These are phyloP conservation scores for Aspiorhynchus laticeps DNA, from an alignment of 2,113 vertebrate genomes.

Conservation along the genomic window DNA sequence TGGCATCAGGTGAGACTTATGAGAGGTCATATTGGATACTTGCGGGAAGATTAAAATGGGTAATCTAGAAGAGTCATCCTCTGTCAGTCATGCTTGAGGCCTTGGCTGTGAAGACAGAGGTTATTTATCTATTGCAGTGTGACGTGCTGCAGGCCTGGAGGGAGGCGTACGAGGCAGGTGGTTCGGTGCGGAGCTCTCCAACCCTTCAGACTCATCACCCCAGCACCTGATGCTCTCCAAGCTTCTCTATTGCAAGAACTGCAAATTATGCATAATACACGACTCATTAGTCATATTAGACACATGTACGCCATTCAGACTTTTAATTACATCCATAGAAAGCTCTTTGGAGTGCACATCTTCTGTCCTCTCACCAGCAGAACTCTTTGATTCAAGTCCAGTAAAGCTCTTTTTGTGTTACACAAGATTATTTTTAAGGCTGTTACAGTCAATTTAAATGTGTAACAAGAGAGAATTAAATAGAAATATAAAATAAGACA, in stretches of 20 bases:
- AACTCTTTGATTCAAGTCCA: background rate
- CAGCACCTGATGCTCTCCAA: conserved; percentile 24
- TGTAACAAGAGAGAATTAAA: background rate
- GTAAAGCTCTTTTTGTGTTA: background rate
- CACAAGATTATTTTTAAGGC: background rate
- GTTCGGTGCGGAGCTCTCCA: background rate
- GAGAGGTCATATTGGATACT: conserved; percentile 60
- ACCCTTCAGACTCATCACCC: background rate
- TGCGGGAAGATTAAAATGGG: conserved; percentile 65
- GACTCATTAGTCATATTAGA: conserved; percentile 43
- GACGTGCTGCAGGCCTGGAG: conserved; percentile 4
- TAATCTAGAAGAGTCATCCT: conserved; percentile 69
- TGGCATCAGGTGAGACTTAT: conserved; percentile 39
- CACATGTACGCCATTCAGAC: conserved; percentile 29
- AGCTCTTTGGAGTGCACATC: conserved; percentile 6
- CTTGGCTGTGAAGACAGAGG: conserved; percentile 2
- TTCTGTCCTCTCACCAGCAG: background rate
- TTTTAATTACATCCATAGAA: conserved; percentile 36
- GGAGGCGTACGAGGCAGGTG: conserved; percentile 32
- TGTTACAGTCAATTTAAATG: background rate
- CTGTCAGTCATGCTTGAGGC: conserved; percentile 54
- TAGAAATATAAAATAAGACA: background rate
- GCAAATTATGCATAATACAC: conserved; percentile 37
- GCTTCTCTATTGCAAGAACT: background rate
- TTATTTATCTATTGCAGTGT: conserved; percentile 39